phyloP scores from a whole-genome alignment of 2,888 invertebrate species.

The Ichneumoninae sp. region DNA sequence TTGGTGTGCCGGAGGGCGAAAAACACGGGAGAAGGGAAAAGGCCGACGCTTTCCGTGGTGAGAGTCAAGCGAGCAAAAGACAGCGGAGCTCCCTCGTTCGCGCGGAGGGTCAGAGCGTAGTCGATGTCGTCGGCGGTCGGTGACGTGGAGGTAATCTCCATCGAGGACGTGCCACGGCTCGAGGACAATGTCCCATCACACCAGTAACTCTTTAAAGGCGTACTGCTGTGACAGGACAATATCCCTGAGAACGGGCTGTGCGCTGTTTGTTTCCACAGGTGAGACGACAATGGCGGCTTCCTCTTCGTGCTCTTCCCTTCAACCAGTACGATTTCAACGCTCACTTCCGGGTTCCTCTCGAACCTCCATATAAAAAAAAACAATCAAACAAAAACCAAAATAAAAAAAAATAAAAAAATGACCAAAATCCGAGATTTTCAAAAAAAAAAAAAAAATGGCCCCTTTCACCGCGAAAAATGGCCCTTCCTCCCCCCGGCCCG shows the following conservation, averaged over 20 bases:
- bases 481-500: no score
- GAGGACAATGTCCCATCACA: slow-evolving; percentile 95
- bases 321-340: not conserved
- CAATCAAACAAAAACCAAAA: not conserved
- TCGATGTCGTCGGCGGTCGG: slow-evolving; percentile 12
- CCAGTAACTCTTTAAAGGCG: slow-evolving; percentile 92
- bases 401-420: not conserved
- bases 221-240: slow-evolving; percentile 99
- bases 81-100: not conserved
- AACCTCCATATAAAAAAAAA: slow-evolving; percentile 47
- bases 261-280: not conserved
- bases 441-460: no score
- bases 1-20: not conserved
- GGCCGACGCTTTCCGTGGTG: not conserved
- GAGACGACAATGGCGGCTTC: slow-evolving; percentile 42
- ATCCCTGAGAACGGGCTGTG: slow-evolving; percentile 89
- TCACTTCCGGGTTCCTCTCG: slow-evolving; percentile 37
- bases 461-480: no score
- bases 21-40: slow-evolving; percentile 6
- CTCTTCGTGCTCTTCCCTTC: slow-evolving; percentile 27
- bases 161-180: slow-evolving; percentile 79
- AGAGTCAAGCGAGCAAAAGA: no score
- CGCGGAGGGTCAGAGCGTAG: not conserved
- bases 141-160: slow-evolving; percentile 52
- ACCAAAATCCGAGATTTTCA: no score